Base-by-base conservation (phyloP, 2,797 vertebrate genomes). In the Danio albolineatus region DNA sequence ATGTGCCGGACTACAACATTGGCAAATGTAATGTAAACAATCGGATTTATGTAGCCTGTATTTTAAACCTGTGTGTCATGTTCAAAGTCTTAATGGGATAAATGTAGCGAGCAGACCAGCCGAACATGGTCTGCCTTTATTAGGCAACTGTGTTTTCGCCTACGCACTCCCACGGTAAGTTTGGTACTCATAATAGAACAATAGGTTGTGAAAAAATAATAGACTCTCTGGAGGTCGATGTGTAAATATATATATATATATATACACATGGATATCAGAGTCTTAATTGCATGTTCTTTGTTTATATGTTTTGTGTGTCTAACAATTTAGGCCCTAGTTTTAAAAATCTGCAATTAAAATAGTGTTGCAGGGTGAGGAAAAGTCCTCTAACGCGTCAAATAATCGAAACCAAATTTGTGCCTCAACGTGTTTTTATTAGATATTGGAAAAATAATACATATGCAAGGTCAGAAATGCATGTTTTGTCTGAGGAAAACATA, bases 161-260 rank as follows among this genome's bases (percentile, higher is more conserved):
- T 92, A 94, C 93, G 91, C 93, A 90, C 76, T 93, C 91, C 93
- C 93, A 94, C 93, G 94, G 93, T 95, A 93, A 95, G 94, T 94
- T 94, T 95, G 89, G 88, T 90, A 69, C 85, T 86, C 88, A 87
- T 86, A 89, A 89, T 87, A 80, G 81, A 76, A 94, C 93, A 94
- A 94, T 87, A 83, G 90, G 80, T 28, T 28, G 83, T 86, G 84
- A 89, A 80, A 75, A 83, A 83, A 84, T 80, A 83, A 85, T 84
- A 62, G 78, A 41, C 76, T 66, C 54, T 51, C 54, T 51, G 74
- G 62, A 13, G 2, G 38, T 48, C 17, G 48, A 13, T 54, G 36
- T 76, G 60, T 43, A 28, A 53, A 75, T 61, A 49, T 75, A 13
- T 62, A 51, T n/a, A n/a, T n/a, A n/a, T n/a, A n/a, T n/a, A n/a